A percentile compares a stretch with the other conserved stretches of the same genome.
These are phyloP conservation scores for Hemicentrotus pulcherrimus DNA, from an alignment of 35 echinoderm and acorn worm species.

Conservation along the genomic window DNA sequence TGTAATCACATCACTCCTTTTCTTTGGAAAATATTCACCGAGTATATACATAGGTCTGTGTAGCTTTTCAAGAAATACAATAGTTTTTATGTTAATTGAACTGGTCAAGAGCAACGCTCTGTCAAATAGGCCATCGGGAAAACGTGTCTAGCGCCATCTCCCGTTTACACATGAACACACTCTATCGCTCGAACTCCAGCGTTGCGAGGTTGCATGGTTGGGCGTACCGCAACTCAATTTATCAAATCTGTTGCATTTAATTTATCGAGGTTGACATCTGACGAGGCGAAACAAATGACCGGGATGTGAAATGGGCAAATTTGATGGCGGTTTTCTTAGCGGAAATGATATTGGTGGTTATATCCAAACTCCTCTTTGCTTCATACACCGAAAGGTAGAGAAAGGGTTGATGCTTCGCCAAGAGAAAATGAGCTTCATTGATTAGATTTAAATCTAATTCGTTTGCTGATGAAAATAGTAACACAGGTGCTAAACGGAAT, in stretches of 20 bases:
- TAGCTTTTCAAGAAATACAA: too few relatives aligned
- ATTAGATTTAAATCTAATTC: conserved; percentile 49
- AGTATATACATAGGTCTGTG: too few relatives aligned
- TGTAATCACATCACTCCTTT: too few relatives aligned
- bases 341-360: conserved; percentile 47
- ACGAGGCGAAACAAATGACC: conserved; percentile 45
- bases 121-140: neutral
- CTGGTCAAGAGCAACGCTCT: neutral
- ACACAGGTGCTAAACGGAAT: neutral
- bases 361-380: neutral
- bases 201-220: neutral
- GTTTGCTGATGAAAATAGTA: neutral
- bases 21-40: neutral
- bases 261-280: neutral
- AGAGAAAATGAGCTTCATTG: conserved; percentile 30
- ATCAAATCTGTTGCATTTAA: conserved; percentile 39
- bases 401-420: neutral
- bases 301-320: conserved; percentile 26
- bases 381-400: neutral
- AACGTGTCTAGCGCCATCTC: neutral
- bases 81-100: too few relatives aligned
- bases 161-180: neutral
- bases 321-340: conserved; percentile 41
- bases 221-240: conserved; percentile 40
- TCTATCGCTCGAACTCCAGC: neutral